Conservation (phyloP, 2,113 vertebrate species). For the Axis porcinus region DNA sequence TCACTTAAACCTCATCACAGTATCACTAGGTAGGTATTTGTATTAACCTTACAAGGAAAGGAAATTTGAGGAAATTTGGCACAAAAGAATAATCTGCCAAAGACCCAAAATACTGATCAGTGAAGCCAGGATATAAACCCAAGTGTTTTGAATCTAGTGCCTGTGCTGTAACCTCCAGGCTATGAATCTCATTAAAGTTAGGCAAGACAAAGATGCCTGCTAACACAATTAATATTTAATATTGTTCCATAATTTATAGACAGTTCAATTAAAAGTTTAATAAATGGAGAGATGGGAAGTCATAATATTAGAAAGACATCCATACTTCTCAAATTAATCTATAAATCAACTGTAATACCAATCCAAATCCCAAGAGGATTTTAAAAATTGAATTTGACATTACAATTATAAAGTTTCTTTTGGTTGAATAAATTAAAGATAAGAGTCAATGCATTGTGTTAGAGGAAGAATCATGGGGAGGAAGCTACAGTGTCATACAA, state of each 20-base stretch:
- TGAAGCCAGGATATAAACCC: neutral
- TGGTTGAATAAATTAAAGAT: conserved; percentile 29
- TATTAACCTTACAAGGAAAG: neutral
- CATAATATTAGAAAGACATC: neutral
- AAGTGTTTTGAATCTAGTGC: neutral
- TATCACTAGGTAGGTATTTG: neutral
- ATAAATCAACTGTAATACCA: conserved; percentile 54
- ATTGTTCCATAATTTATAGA: conserved; percentile 45
- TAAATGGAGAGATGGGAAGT: conserved; percentile 28
- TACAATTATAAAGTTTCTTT: conserved; percentile 50
- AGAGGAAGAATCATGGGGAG: neutral
- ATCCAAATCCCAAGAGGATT: conserved; percentile 29
- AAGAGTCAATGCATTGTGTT: neutral
- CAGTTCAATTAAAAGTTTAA: conserved; percentile 61
- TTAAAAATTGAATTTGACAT: conserved; percentile 42
- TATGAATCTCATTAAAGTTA: neutral
- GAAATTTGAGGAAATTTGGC: neutral
- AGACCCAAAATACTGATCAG: neutral
- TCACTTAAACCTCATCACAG: neutral
- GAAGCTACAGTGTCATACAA: neutral
- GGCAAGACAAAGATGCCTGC: conserved; percentile 33
- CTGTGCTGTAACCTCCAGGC: neutral
- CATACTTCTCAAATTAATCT: conserved; percentile 47
- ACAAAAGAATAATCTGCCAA: neutral
- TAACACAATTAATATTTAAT: conserved; percentile 44